Conservation (phyloP, 1,140 invertebrate genomes). For the Acyrthosiphon pisum region DNA sequence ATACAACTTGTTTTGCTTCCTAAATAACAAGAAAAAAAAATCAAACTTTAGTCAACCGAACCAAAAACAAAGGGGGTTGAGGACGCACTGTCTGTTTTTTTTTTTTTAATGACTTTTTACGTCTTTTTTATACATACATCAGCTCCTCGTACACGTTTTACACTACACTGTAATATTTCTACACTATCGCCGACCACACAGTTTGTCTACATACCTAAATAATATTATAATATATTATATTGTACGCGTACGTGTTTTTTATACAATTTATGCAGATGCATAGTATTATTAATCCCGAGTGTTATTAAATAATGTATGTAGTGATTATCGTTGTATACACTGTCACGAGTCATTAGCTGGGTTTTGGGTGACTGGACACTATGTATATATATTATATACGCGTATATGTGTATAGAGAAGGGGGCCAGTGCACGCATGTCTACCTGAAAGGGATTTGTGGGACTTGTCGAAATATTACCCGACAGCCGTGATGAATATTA, state of each 20-base stretch:
- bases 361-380: conserved; percentile 52
- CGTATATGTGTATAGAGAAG: neutral
- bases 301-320: conserved; percentile 30
- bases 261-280: neutral
- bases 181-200: neutral
- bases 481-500: conserved; percentile 46
- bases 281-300: conserved; percentile 33
- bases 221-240: neutral
- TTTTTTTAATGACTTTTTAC: neutral
- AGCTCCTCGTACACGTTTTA: neutral
- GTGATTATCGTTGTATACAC: conserved; percentile 48
- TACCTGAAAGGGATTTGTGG: conserved; percentile 54
- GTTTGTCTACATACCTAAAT: neutral
- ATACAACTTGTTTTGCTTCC: neutral
- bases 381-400: neutral
- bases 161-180: neutral
- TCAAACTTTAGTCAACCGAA: conserved; percentile 16
- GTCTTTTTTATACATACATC: neutral
- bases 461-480: conserved; percentile 56
- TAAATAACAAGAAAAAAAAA: conserved; percentile 4
- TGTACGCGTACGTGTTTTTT: neutral
- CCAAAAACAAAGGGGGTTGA: neutral
- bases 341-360: conserved; percentile 56
- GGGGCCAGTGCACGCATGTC: neutral
- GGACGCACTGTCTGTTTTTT: neutral